phyloP scores from a whole-genome alignment of 2,888 invertebrate species.

The Galerucella nymphaeae region DNA sequence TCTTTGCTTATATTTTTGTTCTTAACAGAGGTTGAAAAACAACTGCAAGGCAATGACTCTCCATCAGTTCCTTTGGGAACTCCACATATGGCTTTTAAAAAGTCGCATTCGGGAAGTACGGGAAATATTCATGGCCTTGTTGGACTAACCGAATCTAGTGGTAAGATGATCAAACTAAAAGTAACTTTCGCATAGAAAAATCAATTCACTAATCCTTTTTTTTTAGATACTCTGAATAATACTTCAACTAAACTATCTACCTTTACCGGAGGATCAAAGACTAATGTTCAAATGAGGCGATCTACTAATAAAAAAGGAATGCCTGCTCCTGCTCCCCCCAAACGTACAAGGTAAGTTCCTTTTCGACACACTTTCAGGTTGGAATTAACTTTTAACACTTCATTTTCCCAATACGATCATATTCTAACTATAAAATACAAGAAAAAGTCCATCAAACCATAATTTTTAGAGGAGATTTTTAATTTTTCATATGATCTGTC shows the following conservation, averaged over 20 bases:
- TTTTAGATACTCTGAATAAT: constrained; percentile 53
- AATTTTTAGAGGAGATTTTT: no score
- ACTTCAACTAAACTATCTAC: constrained; percentile 71
- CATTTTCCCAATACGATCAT: no score
- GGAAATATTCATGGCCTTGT: constrained; percentile 70
- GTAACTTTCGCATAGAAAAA: no score
- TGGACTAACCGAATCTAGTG: constrained; percentile 55
- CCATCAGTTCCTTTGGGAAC: constrained; percentile 66
- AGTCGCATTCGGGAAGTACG: constrained; percentile 72
- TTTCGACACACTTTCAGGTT: not conserved
- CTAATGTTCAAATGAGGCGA: constrained; percentile 84
- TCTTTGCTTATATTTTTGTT: constrained; percentile 23
- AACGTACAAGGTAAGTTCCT: constrained; percentile 83
- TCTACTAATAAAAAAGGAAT: constrained; percentile 91
- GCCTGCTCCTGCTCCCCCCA: constrained; percentile 95
- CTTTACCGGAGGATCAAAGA: constrained; percentile 71
- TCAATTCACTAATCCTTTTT: constrained; percentile 21
- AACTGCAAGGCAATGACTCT: constrained; percentile 79
- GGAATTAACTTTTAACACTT: not conserved
- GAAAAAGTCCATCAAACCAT: no score
- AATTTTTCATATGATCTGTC: no score
- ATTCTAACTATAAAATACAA: no score
- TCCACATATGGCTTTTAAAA: constrained; percentile 73
- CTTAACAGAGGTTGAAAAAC: constrained; percentile 90
- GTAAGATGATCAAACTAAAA: constrained; percentile 14